phyloP scores from a whole-genome alignment of 2,888 invertebrate species.

The Argynnis bischoffii region DNA sequence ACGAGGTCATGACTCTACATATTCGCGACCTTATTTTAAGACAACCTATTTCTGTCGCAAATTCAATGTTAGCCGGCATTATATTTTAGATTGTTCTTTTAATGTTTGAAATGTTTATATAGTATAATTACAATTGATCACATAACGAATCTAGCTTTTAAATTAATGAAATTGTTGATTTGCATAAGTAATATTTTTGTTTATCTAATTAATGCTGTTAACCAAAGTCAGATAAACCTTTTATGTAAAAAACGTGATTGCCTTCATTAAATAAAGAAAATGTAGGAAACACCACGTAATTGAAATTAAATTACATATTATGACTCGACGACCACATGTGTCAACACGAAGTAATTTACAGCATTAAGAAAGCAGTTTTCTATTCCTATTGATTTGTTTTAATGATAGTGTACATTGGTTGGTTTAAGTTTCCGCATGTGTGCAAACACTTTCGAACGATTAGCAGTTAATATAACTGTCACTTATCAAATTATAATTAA shows the following conservation, averaged over 20 bases:
- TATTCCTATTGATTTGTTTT: slow-evolving; percentile 26
- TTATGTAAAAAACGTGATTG: not conserved
- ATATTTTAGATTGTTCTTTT: no score
- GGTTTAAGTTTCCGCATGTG: slow-evolving; percentile 37
- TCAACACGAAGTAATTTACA: slow-evolving; percentile 34
- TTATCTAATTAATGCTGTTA: no score
- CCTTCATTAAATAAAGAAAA: slow-evolving; percentile 11
- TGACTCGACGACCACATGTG: slow-evolving; percentile 28
- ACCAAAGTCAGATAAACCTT: no score
- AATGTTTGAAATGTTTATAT: no score
- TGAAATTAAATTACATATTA: slow-evolving; percentile 26
- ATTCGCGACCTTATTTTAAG: slow-evolving; percentile 58
- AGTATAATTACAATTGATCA: no score
- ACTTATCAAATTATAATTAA: slow-evolving; percentile 27
- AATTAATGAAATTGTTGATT: no score
- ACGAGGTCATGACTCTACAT: slow-evolving; percentile 61
- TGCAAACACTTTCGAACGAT: slow-evolving; percentile 39
- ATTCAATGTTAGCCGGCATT: slow-evolving; percentile 51
- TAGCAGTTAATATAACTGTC: slow-evolving; percentile 34
- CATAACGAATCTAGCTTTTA: no score
- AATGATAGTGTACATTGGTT: slow-evolving; percentile 28
- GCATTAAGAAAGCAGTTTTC: slow-evolving; percentile 34
- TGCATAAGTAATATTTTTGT: no score
- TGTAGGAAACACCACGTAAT: slow-evolving; percentile 29
- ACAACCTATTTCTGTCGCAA: slow-evolving; percentile 45